Conservation (phyloP, 1,140 invertebrate genomes). For the Lepidurus couesii region DNA sequence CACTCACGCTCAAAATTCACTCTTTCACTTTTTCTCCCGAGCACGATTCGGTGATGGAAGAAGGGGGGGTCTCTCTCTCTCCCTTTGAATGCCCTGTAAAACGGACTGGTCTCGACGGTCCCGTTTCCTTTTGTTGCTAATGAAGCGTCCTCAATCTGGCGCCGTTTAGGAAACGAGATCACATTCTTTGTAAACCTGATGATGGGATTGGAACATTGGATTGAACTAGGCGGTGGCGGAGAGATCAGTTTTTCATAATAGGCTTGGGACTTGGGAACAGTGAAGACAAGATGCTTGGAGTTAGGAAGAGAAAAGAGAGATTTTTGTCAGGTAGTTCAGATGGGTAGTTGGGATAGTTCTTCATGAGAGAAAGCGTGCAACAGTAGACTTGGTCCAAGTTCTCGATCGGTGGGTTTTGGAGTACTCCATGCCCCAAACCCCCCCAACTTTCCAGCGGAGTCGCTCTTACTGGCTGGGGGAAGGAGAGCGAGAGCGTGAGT, state of each 20-base stretch:
- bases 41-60: neutral
- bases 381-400: neutral
- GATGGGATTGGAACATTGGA: neutral
- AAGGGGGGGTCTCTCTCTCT: neutral
- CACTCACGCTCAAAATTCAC: slow-evolving; percentile 3
- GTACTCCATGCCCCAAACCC: neutral
- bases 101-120: neutral
- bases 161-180: neutral
- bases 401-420: neutral
- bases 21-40: neutral
- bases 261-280: neutral
- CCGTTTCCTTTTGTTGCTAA: neutral
- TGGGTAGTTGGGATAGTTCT: neutral
- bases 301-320: neutral
- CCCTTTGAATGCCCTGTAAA: neutral
- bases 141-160: neutral
- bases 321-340: neutral
- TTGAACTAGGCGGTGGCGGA: neutral
- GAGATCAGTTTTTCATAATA: neutral
- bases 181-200: neutral
- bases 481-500: slow-evolving; percentile 17
- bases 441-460: slow-evolving; percentile 11
- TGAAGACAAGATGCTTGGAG: neutral
- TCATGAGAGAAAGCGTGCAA: slow-evolving; percentile 14
- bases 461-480: neutral